Percentiles rank a stretch among this genome's conserved stretches.
Evolutionary conservation across 2,888 invertebrate species (phyloP).

Genomic region (Hofmannophila pseudospretella): DNA sequence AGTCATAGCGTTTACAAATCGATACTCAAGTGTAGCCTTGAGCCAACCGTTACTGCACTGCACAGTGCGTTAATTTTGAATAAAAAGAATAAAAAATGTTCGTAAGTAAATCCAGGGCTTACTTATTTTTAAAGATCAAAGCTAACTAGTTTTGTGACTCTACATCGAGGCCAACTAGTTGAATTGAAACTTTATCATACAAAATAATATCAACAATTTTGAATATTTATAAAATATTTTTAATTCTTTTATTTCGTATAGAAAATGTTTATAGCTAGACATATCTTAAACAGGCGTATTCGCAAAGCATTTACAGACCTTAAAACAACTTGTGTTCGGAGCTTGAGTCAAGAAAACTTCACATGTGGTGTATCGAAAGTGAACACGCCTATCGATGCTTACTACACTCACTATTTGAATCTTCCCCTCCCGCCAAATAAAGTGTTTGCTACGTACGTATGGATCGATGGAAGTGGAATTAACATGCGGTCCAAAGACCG

Average conservation of each 20-base stretch:
- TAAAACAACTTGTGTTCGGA: conserved; percentile 4
- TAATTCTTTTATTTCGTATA: not conserved
- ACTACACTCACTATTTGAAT: conserved; percentile 64
- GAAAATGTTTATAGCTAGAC: not conserved
- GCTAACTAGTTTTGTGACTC: too few relatives aligned
- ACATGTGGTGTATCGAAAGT: conserved; percentile 28
- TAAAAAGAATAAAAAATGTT: too few relatives aligned
- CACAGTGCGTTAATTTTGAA: too few relatives aligned
- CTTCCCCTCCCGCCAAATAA: conserved; percentile 78
- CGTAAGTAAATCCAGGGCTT: too few relatives aligned
- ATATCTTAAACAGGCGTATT: not conserved
- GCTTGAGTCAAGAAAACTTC: conserved; percentile 20
- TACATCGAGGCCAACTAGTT: too few relatives aligned
- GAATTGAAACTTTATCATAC: too few relatives aligned
- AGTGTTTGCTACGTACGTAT: conserved; percentile 83
- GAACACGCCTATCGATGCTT: conserved; percentile 33
- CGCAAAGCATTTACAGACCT: not conserved
- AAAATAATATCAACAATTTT: too few relatives aligned
- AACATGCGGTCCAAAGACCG: conserved; percentile 83
- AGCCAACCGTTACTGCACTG: too few relatives aligned
- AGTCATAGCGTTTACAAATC: too few relatives aligned
- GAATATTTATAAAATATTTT: not conserved
- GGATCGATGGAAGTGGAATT: conserved; percentile 89
- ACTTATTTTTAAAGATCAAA: too few relatives aligned
- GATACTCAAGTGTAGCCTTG: too few relatives aligned